Evolutionary conservation across 37 sponge, comb jelly and placozoan species (phyloP).

Genomic region (Petrosia ficiformis): DNA sequence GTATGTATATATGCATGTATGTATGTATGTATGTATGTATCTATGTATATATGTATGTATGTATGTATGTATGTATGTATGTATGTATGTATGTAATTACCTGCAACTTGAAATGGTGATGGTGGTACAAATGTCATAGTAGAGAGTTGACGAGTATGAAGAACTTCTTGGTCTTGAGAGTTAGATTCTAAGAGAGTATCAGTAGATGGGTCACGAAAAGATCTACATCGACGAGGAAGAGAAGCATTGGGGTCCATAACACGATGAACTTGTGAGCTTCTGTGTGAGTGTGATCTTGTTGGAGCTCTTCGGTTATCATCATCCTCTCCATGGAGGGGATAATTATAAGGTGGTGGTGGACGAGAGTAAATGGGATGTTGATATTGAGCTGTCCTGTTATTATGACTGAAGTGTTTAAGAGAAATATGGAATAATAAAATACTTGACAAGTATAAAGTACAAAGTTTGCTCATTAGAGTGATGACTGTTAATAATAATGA

Average conservation of each 20-base stretch:
- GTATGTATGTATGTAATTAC: too few relatives aligned
- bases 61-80: too few relatives aligned
- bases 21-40: too few relatives aligned
- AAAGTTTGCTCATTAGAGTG: too few relatives aligned
- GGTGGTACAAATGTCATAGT: constrained; percentile 81
- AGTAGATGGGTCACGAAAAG: constrained; percentile 57
- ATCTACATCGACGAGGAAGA: constrained; percentile 68
- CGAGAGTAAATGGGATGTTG: constrained; percentile 53
- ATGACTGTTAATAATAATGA: too few relatives aligned
- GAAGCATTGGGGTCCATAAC: constrained; percentile 56
- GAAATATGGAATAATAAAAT: too few relatives aligned
- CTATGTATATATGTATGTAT: too few relatives aligned
- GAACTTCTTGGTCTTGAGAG: neutral
- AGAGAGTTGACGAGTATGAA: constrained; percentile 71
- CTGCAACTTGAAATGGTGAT: constrained; percentile 70
- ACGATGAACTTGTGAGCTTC: constrained; percentile 53
- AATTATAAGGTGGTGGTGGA: constrained; percentile 56
- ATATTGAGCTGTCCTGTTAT: constrained; percentile 79
- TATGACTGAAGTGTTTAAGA: constrained; percentile 40
- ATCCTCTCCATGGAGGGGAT: constrained; percentile 10
- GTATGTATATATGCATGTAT: too few relatives aligned
- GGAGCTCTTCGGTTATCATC: constrained; percentile 47
- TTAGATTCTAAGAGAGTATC: neutral
- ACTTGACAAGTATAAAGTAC: neutral
- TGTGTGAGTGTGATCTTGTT: constrained; percentile 69